Evolutionary conservation across 1,140 invertebrate genomes (phyloP).

Genomic region (Vanessa tameamea): DNA sequence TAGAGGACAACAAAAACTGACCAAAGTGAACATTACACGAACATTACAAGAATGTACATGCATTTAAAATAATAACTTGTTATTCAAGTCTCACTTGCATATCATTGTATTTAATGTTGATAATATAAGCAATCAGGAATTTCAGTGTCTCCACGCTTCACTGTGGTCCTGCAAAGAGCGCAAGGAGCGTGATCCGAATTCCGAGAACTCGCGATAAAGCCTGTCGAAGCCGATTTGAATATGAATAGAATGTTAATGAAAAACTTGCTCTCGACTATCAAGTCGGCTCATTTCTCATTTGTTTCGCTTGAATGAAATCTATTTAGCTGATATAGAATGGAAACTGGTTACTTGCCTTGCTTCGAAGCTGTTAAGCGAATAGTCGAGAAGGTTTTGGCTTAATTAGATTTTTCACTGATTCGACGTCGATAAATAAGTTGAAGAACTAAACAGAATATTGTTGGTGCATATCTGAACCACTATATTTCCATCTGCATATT

Average conservation of each 20-base stretch:
- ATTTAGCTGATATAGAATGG: slow-evolving; percentile 26
- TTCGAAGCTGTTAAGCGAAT: not conserved
- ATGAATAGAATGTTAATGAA: slow-evolving; percentile 38
- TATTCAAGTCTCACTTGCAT: slow-evolving; percentile 10
- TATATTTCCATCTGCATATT: too few species aligned
- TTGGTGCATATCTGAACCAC: too few species aligned
- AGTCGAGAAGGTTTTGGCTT: not conserved
- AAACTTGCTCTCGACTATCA: slow-evolving; percentile 42
- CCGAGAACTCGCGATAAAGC: slow-evolving; percentile 29
- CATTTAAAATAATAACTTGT: not conserved
- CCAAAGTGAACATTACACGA: too few species aligned
- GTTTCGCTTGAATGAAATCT: slow-evolving; percentile 31
- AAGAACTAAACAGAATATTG: too few species aligned
- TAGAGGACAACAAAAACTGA: too few species aligned
- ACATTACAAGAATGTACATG: too few species aligned
- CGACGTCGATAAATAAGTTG: too few species aligned
- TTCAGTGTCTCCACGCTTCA: slow-evolving; percentile 12
- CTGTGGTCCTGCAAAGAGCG: slow-evolving; percentile 21
- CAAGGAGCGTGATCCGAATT: slow-evolving; percentile 32
- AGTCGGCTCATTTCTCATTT: slow-evolving; percentile 45
- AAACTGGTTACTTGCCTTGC: not conserved
- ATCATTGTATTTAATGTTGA: slow-evolving; percentile 30
- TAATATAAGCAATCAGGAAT: slow-evolving; percentile 13
- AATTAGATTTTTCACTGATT: not conserved
- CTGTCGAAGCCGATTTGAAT: slow-evolving; percentile 34